These are phyloP conservation scores for Lepidostoma basale DNA, from an alignment of 1,140 invertebrate genomes.

Conservation along the genomic window DNA sequence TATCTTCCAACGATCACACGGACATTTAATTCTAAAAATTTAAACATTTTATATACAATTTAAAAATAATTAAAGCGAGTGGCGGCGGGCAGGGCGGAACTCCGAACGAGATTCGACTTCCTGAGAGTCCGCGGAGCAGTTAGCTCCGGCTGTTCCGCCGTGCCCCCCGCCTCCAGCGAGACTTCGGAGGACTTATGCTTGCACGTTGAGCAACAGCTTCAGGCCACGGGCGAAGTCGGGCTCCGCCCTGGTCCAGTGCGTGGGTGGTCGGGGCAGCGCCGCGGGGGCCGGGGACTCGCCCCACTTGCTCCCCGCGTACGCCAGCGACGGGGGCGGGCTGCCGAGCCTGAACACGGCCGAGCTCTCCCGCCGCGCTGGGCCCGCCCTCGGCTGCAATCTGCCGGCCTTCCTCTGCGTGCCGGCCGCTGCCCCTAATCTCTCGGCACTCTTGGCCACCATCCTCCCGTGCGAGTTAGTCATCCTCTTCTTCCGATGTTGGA, in stretches of 20 bases:
- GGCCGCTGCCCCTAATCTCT: constrained; percentile 9
- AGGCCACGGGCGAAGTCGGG: constrained; percentile 32
- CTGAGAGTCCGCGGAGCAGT: not conserved
- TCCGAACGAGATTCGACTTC: not conserved
- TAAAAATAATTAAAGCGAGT: constrained; percentile 5
- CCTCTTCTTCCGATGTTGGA: constrained; percentile 2
- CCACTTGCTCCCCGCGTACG: constrained; percentile 59
- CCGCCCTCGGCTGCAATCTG: constrained; percentile 18
- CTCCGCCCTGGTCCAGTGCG: constrained; percentile 52
- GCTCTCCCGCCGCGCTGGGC: not conserved
- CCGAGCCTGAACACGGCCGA: constrained; percentile 21
- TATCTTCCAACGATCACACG: constrained; percentile 14
- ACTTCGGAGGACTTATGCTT: constrained; percentile 6
- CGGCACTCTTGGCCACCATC: constrained; percentile 29
- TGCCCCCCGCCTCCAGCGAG: constrained; percentile 24
- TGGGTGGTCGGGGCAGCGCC: constrained; percentile 57
- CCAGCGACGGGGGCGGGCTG: constrained; percentile 36
- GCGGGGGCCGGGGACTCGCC: constrained; percentile 56
- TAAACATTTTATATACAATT: constrained; percentile 30
- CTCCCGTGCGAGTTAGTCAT: constrained; percentile 43
- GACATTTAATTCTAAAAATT: constrained; percentile 28
- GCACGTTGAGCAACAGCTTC: constrained; percentile 30
- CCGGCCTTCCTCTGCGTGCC: constrained; percentile 5
- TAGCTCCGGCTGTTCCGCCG: constrained; percentile 20
- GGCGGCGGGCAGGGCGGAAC: constrained; percentile 25